Conservation (phyloP, 2,797 vertebrate species). For the Pipistrellus nathusii region DNA sequence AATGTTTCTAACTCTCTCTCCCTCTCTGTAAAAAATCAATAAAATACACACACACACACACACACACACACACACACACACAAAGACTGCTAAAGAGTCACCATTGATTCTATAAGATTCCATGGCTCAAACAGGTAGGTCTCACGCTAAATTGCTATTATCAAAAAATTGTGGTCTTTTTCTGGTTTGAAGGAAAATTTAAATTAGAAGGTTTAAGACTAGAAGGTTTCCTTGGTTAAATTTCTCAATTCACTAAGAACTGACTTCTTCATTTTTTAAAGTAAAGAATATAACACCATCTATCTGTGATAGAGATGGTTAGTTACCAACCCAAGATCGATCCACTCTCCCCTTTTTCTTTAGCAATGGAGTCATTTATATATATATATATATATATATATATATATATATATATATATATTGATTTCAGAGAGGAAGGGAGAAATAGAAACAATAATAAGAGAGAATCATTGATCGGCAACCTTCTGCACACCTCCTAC, state of each 20-base stretch:
- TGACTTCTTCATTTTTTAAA: constrained; percentile 2
- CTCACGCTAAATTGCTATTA: not conserved
- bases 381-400: too few species aligned
- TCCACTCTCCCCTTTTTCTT: not conserved
- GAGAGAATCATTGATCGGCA: too few species aligned
- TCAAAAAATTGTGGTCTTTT: not conserved
- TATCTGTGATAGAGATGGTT: not conserved
- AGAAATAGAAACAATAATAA: too few species aligned
- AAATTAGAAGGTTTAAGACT: not conserved
- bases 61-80: too few species aligned
- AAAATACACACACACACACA: too few species aligned
- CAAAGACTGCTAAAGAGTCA: not conserved
- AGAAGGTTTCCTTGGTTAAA: not conserved
- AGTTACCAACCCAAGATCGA: not conserved
- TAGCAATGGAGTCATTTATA: not conserved
- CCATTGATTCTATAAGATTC: not conserved
- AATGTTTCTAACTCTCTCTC: too few species aligned
- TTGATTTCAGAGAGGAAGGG: too few species aligned
- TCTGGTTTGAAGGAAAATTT: not conserved
- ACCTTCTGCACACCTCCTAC: too few species aligned
- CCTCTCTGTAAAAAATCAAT: too few species aligned
- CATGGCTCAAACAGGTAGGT: not conserved
- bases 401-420: too few species aligned
- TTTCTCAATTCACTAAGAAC: not conserved
- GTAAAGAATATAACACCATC: not conserved